phyloP scores from a whole-genome alignment of 2,888 invertebrate genomes.

The Cantharis rustica region DNA sequence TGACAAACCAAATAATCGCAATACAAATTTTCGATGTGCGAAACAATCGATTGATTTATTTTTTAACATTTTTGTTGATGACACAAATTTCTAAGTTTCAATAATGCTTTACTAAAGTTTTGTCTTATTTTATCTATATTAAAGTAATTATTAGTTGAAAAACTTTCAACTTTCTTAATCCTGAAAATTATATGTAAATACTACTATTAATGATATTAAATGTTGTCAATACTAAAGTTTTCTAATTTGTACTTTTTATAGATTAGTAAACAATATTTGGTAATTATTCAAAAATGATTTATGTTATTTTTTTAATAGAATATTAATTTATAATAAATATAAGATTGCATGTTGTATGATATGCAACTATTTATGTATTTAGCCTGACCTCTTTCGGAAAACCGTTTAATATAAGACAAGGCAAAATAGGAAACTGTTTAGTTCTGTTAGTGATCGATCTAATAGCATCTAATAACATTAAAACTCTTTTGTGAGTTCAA shows the following conservation, averaged over 20 bases:
- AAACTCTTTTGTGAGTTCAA: no score
- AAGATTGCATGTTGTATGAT: no score
- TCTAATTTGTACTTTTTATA: not conserved
- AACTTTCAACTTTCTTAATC: not conserved
- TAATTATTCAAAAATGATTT: not conserved
- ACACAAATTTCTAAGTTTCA: no score
- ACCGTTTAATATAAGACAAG: not conserved
- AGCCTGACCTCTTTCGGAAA: not conserved
- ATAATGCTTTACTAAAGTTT: not conserved
- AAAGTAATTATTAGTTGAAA: not conserved
- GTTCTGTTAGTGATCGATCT: not conserved
- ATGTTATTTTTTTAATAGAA: no score
- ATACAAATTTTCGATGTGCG: not conserved
- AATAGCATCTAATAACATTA: no score
- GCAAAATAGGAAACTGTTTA: not conserved
- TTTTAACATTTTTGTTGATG: not conserved
- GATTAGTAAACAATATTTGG: not conserved
- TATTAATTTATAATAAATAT: no score
- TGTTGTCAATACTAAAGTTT: not conserved
- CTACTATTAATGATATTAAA: not conserved
- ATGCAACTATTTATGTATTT: not conserved
- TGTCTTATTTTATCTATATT: no score
- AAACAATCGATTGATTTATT: not conserved
- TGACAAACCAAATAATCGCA: not conserved
- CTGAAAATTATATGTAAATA: not conserved